Evolutionary conservation across 1,140 invertebrate species (phyloP).

Genomic region (Aphelenchoides fujianensis): DNA sequence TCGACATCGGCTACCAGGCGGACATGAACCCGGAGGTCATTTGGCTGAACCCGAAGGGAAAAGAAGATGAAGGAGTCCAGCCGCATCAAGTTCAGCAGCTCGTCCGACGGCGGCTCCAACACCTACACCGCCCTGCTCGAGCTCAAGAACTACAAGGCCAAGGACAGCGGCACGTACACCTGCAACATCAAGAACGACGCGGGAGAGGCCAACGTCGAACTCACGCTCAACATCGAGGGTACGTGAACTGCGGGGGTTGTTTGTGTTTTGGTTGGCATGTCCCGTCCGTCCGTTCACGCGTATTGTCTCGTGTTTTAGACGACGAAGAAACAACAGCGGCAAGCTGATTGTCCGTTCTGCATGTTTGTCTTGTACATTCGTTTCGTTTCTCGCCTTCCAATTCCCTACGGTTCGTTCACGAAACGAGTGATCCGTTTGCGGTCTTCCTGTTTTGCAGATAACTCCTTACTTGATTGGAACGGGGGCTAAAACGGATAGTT

Average conservation of each 20-base stretch:
- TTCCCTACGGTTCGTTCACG: not conserved
- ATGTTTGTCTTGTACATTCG: not conserved
- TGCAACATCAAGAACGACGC: slow-evolving; percentile 93
- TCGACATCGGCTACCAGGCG: slow-evolving; percentile 62
- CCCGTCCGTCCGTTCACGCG: not conserved
- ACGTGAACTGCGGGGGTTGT: not conserved
- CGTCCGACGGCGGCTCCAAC: slow-evolving; percentile 56
- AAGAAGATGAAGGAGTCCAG: slow-evolving; percentile 63
- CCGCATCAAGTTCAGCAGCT: slow-evolving; percentile 57
- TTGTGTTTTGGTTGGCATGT: not conserved
- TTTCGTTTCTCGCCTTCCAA: slow-evolving; percentile 8
- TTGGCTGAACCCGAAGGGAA: slow-evolving; percentile 62
- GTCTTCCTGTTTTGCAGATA: no score
- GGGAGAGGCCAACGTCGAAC: slow-evolving; percentile 94
- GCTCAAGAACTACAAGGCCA: slow-evolving; percentile 78
- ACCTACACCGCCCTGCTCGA: slow-evolving; percentile 61
- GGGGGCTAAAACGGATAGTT: no score
- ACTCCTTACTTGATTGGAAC: no score
- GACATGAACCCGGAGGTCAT: slow-evolving; percentile 61
- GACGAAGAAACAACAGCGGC: not conserved
- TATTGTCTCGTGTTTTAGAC: slow-evolving; percentile 10
- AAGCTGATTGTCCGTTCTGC: slow-evolving; percentile 10
- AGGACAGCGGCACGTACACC: slow-evolving; percentile 92
- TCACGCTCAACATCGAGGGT: slow-evolving; percentile 94
- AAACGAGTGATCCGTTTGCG: no score